A percentile compares a stretch with the other conserved stretches of the same genome.
Evolutionary conservation across 2,113 vertebrate species (phyloP).

Genomic region (Acrocephalus kingi): DNA sequence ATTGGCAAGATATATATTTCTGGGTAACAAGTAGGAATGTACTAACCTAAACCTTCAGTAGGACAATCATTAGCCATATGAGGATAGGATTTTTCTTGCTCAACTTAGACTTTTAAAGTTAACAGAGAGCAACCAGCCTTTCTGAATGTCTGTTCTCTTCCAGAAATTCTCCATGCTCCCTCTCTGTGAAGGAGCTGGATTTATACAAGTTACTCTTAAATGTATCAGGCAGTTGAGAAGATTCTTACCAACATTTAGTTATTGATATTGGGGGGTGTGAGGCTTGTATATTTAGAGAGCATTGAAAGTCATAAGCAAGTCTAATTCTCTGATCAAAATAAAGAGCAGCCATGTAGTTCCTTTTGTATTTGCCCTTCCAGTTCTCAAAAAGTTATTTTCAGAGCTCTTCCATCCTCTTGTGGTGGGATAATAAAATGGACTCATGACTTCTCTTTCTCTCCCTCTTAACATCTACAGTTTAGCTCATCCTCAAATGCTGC

Average conservation of each 20-base stretch:
- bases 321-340: background rate
- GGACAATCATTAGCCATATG: background rate
- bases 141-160: background rate
- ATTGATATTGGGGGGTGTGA: background rate
- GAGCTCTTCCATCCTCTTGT: constrained; percentile 51
- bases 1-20: background rate
- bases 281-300: background rate
- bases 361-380: background rate
- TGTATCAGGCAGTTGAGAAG: background rate
- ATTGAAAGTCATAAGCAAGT: background rate
- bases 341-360: background rate
- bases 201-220: background rate
- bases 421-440: constrained; percentile 32
- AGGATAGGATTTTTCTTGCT: background rate
- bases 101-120: background rate
- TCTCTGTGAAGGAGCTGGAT: background rate
- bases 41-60: background rate
- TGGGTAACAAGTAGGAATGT: background rate
- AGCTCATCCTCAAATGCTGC: background rate
- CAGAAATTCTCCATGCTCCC: background rate
- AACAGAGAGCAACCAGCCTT: background rate
- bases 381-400: constrained; percentile 14
- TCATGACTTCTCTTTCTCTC: background rate
- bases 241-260: background rate
- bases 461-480: background rate